Evolutionary conservation across 2,113 vertebrate genomes (phyloP).

Genomic region (Abramis brama): DNA sequence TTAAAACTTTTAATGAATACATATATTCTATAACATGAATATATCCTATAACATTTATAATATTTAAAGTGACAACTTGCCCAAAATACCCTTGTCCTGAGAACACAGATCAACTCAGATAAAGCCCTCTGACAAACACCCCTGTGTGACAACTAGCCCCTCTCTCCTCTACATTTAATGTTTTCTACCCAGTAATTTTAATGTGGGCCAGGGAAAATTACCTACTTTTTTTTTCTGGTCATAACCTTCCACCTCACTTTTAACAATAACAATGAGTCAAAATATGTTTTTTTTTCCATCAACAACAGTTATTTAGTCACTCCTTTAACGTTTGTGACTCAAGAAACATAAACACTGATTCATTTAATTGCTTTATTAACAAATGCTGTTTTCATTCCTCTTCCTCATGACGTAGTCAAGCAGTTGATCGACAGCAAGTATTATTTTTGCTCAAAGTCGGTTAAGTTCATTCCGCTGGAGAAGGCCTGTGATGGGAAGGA

Average conservation of each 20-base stretch:
- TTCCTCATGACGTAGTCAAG: constrained; percentile 74
- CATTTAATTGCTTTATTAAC: background rate
- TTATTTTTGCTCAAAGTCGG: constrained; percentile 81
- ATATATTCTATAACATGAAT: too few species aligned
- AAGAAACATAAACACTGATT: background rate
- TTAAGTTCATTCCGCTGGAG: constrained; percentile 79
- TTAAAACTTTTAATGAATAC: too few species aligned
- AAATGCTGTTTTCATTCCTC: background rate
- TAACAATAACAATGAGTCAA: background rate
- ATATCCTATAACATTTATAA: too few species aligned
- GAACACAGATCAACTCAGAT: background rate
- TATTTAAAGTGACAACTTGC: too few species aligned
- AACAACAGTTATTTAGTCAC: background rate
- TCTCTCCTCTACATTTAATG: background rate
- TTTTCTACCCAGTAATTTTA: background rate
- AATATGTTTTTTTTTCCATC: background rate
- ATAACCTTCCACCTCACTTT: background rate
- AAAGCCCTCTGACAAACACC: background rate
- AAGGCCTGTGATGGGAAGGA: constrained; percentile 77
- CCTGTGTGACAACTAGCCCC: too few species aligned
- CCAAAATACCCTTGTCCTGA: background rate
- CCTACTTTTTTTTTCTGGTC: background rate
- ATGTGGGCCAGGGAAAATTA: background rate
- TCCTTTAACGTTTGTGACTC: background rate
- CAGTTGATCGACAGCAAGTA: constrained; percentile 78